Evolutionary conservation across 2,797 vertebrate species (phyloP), one percentile per base, ranked within the genome.

Genomic region (Falco columbarius): DNA sequence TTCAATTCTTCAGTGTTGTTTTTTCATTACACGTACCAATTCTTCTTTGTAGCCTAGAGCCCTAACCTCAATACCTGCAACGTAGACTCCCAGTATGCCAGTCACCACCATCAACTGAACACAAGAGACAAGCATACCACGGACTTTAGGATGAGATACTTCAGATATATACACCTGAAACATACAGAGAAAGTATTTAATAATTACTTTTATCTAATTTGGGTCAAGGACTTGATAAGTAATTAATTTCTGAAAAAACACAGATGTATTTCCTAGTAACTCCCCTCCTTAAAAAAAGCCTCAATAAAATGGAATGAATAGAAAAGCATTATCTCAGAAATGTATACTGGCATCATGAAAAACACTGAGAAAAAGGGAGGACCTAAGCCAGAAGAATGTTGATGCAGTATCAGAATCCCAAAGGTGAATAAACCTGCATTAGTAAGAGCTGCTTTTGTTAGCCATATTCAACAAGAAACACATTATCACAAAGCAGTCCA

Each of bases 51-150:
- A 51, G 55, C 22, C 30, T 32, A 49, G 7, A 84, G 26, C 38
- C 65, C 65, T 46, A 65, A 42, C 8, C 10, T 38, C 7, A 32
- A 3, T 98, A 99, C 99, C 99, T 98, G 98, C 98, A 29, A 98
- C n/a, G 38, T 99, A 99, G 49, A 98, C 99, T 96, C 99, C 98
- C 97, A 99, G 98, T 97, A 99, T 99, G 86, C 99, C 99, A 0
- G 89, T 97, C 85, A 99, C 99, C 76, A 99, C 99, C 99, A 99
- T 99, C 95, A 99, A 97, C 95, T 99, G 99, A 85, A 99, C 99
- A 52, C 99, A 99, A 72, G 99, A 99, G 81, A 99, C 99, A 6
- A 99, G 93, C 29, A 97, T 97, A 14, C 99, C 99, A 23, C 99
- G 98, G 17, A 99, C 98, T 8, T 97, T 97, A 67, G 99, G 98